Percentiles rank a stretch among this genome's conserved stretches.
Conservation (phyloP, 2,113 vertebrate species). For the Scolopax mira region DNA sequence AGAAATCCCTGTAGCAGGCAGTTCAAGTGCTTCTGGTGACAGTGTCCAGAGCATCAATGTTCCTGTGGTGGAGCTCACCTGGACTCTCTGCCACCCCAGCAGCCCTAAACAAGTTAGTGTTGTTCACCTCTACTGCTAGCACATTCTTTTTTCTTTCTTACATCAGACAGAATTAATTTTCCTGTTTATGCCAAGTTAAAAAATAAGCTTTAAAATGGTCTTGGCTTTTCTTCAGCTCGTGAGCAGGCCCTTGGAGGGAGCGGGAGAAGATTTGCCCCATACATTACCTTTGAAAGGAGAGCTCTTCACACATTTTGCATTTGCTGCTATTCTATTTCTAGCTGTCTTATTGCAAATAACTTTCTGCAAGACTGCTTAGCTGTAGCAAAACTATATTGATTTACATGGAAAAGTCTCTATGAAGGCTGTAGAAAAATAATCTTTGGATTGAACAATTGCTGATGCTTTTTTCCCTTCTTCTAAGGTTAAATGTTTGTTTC, state of each 20-base stretch:
- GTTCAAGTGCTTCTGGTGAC: not conserved
- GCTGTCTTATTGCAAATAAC: not conserved
- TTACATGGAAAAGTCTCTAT: not conserved
- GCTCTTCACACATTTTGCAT: not conserved
- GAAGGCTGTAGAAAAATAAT: not conserved
- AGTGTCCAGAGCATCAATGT: fast-evolving
- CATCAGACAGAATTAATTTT: not conserved
- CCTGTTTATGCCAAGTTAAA: not conserved
- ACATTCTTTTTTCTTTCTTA: not conserved
- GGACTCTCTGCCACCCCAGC: not conserved
- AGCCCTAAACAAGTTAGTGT: not conserved
- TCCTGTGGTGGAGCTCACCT: not conserved
- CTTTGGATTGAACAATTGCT: not conserved
- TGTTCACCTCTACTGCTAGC: not conserved
- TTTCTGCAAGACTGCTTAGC: not conserved
- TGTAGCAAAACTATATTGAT: not conserved
- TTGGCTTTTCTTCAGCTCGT: not conserved
- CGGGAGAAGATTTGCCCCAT: not conserved
- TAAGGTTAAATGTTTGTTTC: not conserved
- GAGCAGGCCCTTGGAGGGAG: not conserved
- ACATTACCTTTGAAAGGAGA: not conserved
- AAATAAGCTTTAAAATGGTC: not conserved
- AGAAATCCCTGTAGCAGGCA: not conserved
- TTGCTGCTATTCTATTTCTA: not conserved
- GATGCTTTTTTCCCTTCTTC: not conserved